Percentiles rank a stretch among this genome's conserved stretches.
Evolutionary conservation across 2,113 vertebrate species (phyloP).

Genomic region (Anolis sagrei): DNA sequence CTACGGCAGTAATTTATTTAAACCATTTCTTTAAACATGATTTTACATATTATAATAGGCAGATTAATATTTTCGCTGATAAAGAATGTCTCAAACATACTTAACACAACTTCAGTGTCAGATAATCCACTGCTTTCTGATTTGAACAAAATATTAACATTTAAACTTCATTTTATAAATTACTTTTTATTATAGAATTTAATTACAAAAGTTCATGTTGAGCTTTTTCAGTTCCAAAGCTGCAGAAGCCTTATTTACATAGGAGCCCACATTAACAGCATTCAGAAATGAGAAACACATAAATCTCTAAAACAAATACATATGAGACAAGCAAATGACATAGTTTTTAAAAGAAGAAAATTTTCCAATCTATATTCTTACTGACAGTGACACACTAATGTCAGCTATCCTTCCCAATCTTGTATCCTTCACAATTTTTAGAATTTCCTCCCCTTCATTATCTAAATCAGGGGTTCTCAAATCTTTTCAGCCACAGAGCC

Average conservation of each 20-base stretch:
- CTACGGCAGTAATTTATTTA: background rate
- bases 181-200: constrained; percentile 13
- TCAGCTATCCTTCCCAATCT: too few relatives aligned
- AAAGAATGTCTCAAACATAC: background rate
- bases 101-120: background rate
- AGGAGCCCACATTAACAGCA: background rate
- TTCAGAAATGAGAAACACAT: background rate
- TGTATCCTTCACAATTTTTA: too few relatives aligned
- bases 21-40: background rate
- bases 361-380: background rate
- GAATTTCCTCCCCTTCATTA: background rate
- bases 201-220: constrained; percentile 28
- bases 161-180: fast-evolving
- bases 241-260: background rate
- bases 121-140: background rate
- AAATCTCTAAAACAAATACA: background rate
- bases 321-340: background rate
- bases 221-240: constrained; percentile 18
- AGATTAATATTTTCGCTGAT: constrained; percentile 32
- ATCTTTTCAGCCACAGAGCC: too few relatives aligned
- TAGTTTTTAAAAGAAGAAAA: background rate
- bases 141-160: background rate
- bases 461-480: too few relatives aligned
- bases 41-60: constrained; percentile 38
- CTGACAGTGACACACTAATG: background rate